Evolutionary conservation across 2,113 vertebrate species (phyloP).

Genomic region (Cranoglanis bouderius): DNA sequence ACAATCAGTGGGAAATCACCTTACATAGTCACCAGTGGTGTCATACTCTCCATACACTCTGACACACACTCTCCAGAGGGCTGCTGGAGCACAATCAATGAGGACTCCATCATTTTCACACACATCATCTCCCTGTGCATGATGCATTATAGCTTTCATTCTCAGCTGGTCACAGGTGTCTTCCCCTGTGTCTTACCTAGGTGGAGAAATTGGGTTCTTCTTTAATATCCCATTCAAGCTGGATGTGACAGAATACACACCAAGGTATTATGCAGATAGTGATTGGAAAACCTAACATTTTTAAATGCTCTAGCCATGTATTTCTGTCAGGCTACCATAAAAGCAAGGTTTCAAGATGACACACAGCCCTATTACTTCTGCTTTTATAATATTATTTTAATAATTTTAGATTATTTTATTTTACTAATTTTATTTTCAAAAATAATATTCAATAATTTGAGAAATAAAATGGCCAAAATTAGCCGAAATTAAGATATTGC

Average conservation of each 20-base stretch:
- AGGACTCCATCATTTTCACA: constrained; percentile 6
- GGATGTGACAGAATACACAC: constrained; percentile 15
- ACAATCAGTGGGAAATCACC: constrained; percentile 30
- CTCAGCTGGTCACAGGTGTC: not conserved
- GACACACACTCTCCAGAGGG: not conserved
- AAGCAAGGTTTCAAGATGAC: not conserved
- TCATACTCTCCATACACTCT: not conserved
- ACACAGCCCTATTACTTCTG: not conserved
- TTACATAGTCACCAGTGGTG: constrained; percentile 16
- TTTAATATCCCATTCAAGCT: constrained; percentile 25
- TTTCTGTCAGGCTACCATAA: not conserved
- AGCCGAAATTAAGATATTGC: not conserved
- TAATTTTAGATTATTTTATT: too few relatives aligned
- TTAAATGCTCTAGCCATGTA: constrained; percentile 1
- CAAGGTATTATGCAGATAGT: not conserved
- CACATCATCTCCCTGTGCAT: constrained; percentile 9
- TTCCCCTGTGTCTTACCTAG: constrained; percentile 4
- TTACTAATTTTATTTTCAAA: too few relatives aligned
- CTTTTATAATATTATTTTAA: too few relatives aligned
- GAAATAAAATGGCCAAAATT: not conserved
- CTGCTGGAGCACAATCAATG: not conserved
- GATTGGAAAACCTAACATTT: not conserved
- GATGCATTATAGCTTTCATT: constrained; percentile 12
- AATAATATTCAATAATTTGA: too few relatives aligned
- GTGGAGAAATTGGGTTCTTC: not conserved